Evolutionary conservation across 2,113 vertebrate species (phyloP).

Genomic region (Pelodiscus sinensis): DNA sequence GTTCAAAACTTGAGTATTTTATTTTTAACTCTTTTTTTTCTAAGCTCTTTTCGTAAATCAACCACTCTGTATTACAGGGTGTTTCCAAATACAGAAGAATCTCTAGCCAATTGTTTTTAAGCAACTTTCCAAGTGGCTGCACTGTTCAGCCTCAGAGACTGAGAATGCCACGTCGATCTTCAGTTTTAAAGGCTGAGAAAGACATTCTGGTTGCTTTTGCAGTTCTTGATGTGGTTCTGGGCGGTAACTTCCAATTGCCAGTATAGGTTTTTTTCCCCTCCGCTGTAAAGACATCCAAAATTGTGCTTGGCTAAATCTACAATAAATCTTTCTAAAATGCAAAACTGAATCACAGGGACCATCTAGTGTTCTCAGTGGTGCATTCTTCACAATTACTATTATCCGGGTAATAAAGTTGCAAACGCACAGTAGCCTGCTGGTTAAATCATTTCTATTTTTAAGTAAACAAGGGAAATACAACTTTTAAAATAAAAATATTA

Average conservation of each 20-base stretch:
- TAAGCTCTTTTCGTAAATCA: conserved; percentile 47
- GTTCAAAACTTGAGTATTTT: conserved; percentile 23
- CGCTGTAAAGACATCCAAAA: conserved; percentile 57
- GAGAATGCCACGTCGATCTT: conserved; percentile 80
- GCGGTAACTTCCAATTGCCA: conserved; percentile 76
- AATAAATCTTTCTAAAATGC: conserved; percentile 5
- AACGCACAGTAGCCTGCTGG: background rate
- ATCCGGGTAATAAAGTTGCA: background rate
- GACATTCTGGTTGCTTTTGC: conserved; percentile 69
- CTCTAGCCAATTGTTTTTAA: conserved; percentile 68
- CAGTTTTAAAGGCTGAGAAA: conserved; percentile 72
- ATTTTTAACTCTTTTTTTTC: conserved; percentile 56
- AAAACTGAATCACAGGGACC: conserved; percentile 77
- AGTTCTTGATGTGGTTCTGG: conserved; percentile 79
- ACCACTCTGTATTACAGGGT: conserved; percentile 65
- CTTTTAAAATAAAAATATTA: background rate
- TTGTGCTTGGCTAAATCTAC: conserved; percentile 55
- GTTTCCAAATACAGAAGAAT: conserved; percentile 59
- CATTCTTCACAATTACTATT: background rate
- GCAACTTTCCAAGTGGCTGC: conserved; percentile 63
- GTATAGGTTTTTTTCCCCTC: conserved; percentile 46
- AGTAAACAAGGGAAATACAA: background rate
- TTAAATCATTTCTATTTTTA: background rate
- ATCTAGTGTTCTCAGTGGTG: conserved; percentile 79
- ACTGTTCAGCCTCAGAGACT: background rate